Percentiles rank a stretch among this genome's conserved stretches.
Evolutionary conservation across 1,140 invertebrate species (phyloP).

Genomic region (Orussus abietinus): DNA sequence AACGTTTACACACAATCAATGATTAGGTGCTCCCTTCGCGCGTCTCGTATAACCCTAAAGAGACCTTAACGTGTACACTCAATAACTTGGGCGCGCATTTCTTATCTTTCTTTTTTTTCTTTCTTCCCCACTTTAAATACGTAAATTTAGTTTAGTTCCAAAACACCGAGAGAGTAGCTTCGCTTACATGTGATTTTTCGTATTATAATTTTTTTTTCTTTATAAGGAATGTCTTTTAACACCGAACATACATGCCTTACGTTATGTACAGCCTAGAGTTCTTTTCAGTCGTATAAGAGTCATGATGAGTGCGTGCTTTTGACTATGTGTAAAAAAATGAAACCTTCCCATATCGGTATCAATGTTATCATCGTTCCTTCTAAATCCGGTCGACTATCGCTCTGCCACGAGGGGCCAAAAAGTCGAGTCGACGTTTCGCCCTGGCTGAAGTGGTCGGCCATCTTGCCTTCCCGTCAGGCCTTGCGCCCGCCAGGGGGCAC

Average conservation of each 20-base stretch:
- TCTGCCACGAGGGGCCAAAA: too few relatives aligned
- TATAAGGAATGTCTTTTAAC: constrained; percentile 50
- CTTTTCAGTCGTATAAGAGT: constrained; percentile 46
- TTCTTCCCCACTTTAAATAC: constrained; percentile 33
- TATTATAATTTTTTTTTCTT: constrained; percentile 44
- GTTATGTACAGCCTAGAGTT: constrained; percentile 52
- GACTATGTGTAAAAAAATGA: constrained; percentile 18
- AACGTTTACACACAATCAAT: constrained; percentile 49
- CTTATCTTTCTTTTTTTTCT: constrained; percentile 32
- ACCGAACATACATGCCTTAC: constrained; percentile 53
- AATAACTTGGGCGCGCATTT: constrained; percentile 45
- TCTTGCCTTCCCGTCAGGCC: too few relatives aligned
- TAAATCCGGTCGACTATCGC: constrained; percentile 10
- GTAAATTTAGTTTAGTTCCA: constrained; percentile 50
- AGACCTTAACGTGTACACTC: constrained; percentile 48
- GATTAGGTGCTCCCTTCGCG: constrained; percentile 40
- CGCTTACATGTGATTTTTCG: constrained; percentile 46
- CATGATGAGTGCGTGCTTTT: constrained; percentile 17
- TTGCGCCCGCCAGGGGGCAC: too few relatives aligned
- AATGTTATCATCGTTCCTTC: too few relatives aligned
- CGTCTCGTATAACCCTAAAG: constrained; percentile 37
- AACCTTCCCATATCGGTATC: too few relatives aligned
- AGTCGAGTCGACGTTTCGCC: too few relatives aligned
- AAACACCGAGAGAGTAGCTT: constrained; percentile 52
- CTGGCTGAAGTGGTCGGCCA: too few relatives aligned